Evolutionary conservation across 2,888 invertebrate genomes (phyloP), one percentile per base, ranked within the genome.

Genomic region (Thymelicus sylvestris): DNA sequence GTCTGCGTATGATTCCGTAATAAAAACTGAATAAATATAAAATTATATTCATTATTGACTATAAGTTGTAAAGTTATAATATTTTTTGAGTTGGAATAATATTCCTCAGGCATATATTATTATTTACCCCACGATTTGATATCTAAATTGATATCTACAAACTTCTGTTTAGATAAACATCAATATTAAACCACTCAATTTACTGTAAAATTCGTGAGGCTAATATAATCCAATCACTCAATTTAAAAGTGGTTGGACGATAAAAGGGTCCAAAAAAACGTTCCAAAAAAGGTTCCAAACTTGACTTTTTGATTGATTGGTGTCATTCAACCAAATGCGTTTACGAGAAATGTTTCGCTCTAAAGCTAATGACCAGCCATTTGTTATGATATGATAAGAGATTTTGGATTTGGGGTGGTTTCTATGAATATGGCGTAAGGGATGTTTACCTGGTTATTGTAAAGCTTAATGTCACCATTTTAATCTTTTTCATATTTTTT

Each of bases 331-430:
- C 69, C 38, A 60, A 66, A 67, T 74, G 71, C 61, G 60, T 62
- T 68, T 55, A 68, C 55, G 44, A 48, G 57, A 47, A 68, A 41
- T 47, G 63, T 55, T 63, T 55, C 12, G 38, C 38, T 57, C 55
- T 13, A 63, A 44, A 71, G 2, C 74, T 84, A 86, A 86, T 83
- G 81, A 77, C 76, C 61, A 0, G 75, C 74, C 80, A 86, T 87
- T 87, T 80, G 76, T 84, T 79, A 75, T 73, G 59, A 64, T 65
- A 66, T 62, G 73, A 71, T 74, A 75, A 73, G 66, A 67, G 73
- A 67, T 67, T 70, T 71, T 73, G 67, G 73, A 67, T 67, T 70
- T 71, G 72, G 71, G 74, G 71, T 72, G 72, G 72, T 66, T 67
- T 71, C 69, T 67, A 73, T 72, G 75, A 69, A 69, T 57, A 13